These are phyloP conservation scores for Epinotia bilunana DNA, from an alignment of 2,888 invertebrate species.

Conservation along the genomic window DNA sequence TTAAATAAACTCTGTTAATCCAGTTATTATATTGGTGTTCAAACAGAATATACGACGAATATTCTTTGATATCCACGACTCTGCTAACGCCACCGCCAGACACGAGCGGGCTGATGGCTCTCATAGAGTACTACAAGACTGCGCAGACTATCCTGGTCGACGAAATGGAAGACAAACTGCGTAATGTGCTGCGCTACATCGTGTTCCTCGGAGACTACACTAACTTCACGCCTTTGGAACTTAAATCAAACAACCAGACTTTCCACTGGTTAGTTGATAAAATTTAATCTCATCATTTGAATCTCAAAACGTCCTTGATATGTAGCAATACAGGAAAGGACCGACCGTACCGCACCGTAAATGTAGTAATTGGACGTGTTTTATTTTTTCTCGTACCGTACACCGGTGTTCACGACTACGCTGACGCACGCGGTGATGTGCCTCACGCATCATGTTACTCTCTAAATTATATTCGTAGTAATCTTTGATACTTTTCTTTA, in stretches of 20 bases:
- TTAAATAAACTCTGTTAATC: too few relatives aligned
- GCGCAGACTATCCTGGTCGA: conserved; percentile 88
- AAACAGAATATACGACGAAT: conserved; percentile 92
- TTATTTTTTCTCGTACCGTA: too few relatives aligned
- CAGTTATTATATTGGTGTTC: conserved; percentile 8
- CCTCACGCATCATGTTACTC: too few relatives aligned
- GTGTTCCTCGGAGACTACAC: conserved; percentile 93
- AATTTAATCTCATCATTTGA: too few relatives aligned
- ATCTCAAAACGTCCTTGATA: too few relatives aligned
- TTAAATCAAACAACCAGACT: conserved; percentile 94
- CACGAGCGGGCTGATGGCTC: conserved; percentile 93
- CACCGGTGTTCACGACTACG: too few relatives aligned
- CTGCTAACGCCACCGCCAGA: conserved; percentile 91
- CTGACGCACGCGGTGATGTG: too few relatives aligned
- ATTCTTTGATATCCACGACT: conserved; percentile 90
- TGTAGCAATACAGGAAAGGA: too few relatives aligned
- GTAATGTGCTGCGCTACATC: conserved; percentile 88
- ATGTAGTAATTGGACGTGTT: too few relatives aligned
- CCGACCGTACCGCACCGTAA: too few relatives aligned
- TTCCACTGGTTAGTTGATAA: conserved; percentile 89
- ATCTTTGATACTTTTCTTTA: too few relatives aligned
- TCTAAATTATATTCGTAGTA: too few relatives aligned
- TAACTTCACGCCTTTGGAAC: conserved; percentile 91
- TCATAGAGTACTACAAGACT: conserved; percentile 89
- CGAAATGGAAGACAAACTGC: conserved; percentile 91